Evolutionary conservation across 1,140 invertebrate genomes (phyloP).

Genomic region (Zophobas morio): DNA sequence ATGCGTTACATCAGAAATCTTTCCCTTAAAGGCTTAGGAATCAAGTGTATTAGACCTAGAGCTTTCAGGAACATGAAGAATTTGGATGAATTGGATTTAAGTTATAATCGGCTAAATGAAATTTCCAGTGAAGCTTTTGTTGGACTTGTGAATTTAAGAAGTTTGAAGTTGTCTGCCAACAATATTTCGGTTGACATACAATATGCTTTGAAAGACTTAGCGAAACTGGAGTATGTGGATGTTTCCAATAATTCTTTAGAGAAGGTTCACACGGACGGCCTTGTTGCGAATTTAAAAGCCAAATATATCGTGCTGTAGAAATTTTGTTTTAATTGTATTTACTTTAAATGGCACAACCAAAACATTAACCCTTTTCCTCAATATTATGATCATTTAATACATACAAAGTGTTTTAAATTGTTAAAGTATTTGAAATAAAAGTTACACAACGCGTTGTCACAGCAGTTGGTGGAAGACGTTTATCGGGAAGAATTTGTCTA

Average conservation of each 20-base stretch:
- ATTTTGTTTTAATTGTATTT: too few relatives aligned
- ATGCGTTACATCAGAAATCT: neutral
- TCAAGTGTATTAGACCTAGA: slow-evolving; percentile 1
- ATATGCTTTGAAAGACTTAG: neutral
- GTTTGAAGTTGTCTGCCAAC: neutral
- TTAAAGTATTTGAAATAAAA: too few relatives aligned
- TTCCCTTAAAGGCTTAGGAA: neutral
- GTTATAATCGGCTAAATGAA: neutral
- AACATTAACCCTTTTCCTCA: too few relatives aligned
- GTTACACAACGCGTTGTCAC: too few relatives aligned
- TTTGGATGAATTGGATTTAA: slow-evolving; percentile 24
- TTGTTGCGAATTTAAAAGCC: too few relatives aligned
- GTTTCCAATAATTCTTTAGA: neutral
- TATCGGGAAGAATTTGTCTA: too few relatives aligned
- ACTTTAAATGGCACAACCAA: too few relatives aligned
- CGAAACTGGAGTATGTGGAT: neutral
- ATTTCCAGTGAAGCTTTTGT: neutral
- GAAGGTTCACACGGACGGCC: too few relatives aligned
- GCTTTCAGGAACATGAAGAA: slow-evolving; percentile 19
- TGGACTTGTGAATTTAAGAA: neutral
- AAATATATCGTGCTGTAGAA: too few relatives aligned
- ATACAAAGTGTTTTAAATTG: too few relatives aligned
- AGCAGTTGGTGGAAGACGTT: too few relatives aligned
- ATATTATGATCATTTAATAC: too few relatives aligned
- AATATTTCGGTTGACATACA: neutral